phyloP scores from a whole-genome alignment of 2,113 vertebrate species.

The Charadrius vociferus region DNA sequence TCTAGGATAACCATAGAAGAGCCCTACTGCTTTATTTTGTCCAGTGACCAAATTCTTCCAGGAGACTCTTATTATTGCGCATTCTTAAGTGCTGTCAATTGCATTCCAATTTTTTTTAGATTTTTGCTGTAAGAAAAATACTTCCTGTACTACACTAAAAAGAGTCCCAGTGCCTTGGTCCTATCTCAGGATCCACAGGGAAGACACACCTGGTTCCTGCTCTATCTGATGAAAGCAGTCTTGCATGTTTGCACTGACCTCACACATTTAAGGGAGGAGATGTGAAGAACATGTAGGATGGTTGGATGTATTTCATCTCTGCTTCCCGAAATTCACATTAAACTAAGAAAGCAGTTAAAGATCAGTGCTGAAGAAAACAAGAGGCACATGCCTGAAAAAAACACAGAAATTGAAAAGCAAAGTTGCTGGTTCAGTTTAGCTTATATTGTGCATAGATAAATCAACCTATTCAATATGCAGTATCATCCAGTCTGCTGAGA shows the following conservation, averaged over 20 bases:
- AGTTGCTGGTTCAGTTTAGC: neutral
- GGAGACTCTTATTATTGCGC: neutral
- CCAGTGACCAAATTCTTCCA: neutral
- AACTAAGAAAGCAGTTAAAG: neutral
- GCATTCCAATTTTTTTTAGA: neutral
- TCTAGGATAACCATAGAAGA: neutral
- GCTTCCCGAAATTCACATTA: neutral
- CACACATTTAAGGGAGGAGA: neutral
- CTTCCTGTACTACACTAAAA: neutral
- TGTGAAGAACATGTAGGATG: rapidly evolving
- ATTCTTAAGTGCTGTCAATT: neutral
- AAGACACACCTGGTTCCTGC: neutral
- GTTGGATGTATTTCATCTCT: too few species aligned
- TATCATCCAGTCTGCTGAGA: neutral
- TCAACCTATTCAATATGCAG: neutral
- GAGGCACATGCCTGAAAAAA: neutral
- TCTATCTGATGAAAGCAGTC: neutral
- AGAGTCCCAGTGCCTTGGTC: neutral
- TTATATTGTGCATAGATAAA: neutral
- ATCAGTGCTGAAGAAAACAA: neutral
- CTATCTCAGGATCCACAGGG: neutral
- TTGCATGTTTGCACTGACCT: neutral
- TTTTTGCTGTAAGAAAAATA: neutral
- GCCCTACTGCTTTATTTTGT: neutral
- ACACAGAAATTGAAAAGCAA: neutral